Evolutionary conservation across 2,888 invertebrate genomes (phyloP), one percentile per base, ranked within the genome.

Genomic region (Caenorhabditis plicata): DNA sequence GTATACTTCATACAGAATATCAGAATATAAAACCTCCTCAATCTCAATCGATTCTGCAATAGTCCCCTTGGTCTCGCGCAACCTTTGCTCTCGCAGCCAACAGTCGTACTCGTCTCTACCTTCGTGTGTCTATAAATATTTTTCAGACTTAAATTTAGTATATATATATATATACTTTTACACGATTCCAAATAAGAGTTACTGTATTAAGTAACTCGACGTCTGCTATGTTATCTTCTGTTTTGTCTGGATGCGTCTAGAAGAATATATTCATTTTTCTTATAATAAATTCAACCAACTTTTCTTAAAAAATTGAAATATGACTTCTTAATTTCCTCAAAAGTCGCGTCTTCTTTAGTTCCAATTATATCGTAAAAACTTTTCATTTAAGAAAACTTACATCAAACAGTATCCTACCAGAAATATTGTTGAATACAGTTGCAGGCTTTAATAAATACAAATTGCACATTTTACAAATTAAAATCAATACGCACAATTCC

Each of bases 31-130:
- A 43, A 43, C 43, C 26, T 29, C 36, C n/a, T 51, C 52, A 27
- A 68, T 48, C 31, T 66, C 65, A 26, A 71, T 62, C 23, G 40
- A 41, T 43, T 74, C 68, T 7, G 61, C 71, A 36, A 77, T 67
- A 9, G 71, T 64, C 44, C 74, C 71, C 35, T 66, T 64, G 4
- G 53, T 51, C 35, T 70, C 71, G 4, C 77, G 70, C 7, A 78
- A 58, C 23, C 56, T 54, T 46, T 78, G 78, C 50, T 78, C 78
- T 15, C 70, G 58, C 11, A 78, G 61, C 78, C 78, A 78, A 46
- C 47, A 50, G 32, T 71, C 65, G 68, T 71, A 71, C 15, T 60
- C 40, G 1, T 26, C 22, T 27, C 60, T 27, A 13, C 45, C 36
- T 20, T 23, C 25, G 2, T 51, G 44, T 19, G 17, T 33, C 52